These are phyloP conservation scores for Flexamia atlantica DNA, from an alignment of 2,888 invertebrate genomes.

Conservation along the genomic window DNA sequence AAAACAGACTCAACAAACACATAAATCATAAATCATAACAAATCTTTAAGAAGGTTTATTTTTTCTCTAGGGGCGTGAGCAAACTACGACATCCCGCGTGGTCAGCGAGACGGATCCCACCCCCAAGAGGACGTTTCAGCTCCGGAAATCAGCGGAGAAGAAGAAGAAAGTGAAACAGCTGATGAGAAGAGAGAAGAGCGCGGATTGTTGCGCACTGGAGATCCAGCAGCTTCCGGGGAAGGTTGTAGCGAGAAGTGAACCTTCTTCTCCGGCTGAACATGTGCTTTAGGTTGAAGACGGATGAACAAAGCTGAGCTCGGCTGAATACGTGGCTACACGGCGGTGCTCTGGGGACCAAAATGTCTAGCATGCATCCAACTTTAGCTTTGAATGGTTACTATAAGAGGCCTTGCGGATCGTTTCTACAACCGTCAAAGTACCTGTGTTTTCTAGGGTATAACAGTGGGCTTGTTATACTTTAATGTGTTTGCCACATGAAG, in stretches of 20 bases:
- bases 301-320: not conserved
- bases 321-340: not conserved
- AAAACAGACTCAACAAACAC: too few species aligned
- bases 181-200: slow-evolving; percentile 38
- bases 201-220: slow-evolving; percentile 18
- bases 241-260: slow-evolving; percentile 8
- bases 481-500: too few species aligned
- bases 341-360: slow-evolving; percentile 32
- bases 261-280: slow-evolving; percentile 40
- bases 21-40: too few species aligned
- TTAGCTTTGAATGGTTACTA: not conserved
- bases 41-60: too few species aligned
- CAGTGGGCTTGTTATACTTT: too few species aligned
- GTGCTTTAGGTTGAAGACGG: too few species aligned
- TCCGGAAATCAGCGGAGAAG: slow-evolving; percentile 12
- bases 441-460: too few species aligned
- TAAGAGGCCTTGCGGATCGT: slow-evolving; percentile 2
- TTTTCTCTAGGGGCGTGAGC: slow-evolving; percentile 20
- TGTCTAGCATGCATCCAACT: not conserved
- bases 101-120: slow-evolving; percentile 28
- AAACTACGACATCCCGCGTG: slow-evolving; percentile 23
- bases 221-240: not conserved
- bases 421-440: too few species aligned
- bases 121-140: slow-evolving; percentile 29
- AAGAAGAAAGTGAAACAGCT: slow-evolving; percentile 15